Conservation (phyloP, 2,888 invertebrate genomes). For the Byasa hedistus region DNA sequence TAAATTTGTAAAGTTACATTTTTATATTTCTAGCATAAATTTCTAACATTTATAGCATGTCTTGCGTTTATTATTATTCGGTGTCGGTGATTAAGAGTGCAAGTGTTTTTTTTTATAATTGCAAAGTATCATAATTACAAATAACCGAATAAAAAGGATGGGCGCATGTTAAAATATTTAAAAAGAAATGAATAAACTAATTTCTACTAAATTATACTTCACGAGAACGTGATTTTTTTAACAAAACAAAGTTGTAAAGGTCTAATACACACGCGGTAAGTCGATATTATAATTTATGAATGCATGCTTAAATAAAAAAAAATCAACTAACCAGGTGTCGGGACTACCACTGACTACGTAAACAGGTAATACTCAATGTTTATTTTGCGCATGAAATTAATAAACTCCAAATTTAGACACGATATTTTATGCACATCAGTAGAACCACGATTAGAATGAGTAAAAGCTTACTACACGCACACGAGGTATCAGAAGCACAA, state of each 20-base stretch:
- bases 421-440: constrained; percentile 55
- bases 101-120: background rate
- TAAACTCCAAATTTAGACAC: constrained; percentile 75
- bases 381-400: constrained; percentile 56
- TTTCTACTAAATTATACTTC: constrained; percentile 26
- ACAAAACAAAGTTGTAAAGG: constrained; percentile 55
- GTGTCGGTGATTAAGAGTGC: constrained; percentile 20
- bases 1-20: background rate
- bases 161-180: background rate
- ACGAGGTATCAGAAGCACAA: constrained; percentile 59
- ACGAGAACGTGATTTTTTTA: constrained; percentile 33
- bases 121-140: constrained; percentile 1
- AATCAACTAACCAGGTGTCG: constrained; percentile 64
- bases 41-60: constrained; percentile 23
- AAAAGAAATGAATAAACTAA: constrained; percentile 5
- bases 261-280: constrained; percentile 64
- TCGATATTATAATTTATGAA: constrained; percentile 46
- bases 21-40: background rate
- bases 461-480: constrained; percentile 57
- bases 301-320: constrained; percentile 51
- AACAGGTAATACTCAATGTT: constrained; percentile 53
- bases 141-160: background rate
- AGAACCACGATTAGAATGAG: constrained; percentile 56
- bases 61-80: constrained; percentile 10
- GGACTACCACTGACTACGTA: constrained; percentile 53